Base-by-base conservation (phyloP, 2,888 invertebrate species). In the Vesta saturnalis region DNA sequence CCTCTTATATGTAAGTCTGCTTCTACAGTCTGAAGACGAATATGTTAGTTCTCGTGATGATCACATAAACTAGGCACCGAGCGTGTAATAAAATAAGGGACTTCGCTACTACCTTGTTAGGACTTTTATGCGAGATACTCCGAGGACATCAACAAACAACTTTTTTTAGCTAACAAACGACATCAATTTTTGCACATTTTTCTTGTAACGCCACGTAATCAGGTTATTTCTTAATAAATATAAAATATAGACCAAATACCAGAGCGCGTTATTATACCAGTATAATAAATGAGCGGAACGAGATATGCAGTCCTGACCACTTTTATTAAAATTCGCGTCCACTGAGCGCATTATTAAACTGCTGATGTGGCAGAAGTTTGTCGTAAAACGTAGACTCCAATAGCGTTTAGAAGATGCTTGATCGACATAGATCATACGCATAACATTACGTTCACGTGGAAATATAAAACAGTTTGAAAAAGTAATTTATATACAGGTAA, bases 311-410 rank as follows among this genome's bases (percentile, higher is more conserved):
- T 72, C 67, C 65, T 64, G 72, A 76, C 76, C 74, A 74, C 73
- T 77, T 77, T 78, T 78, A 77, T 78, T 77, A 77, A 77, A 77
- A 77, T 76, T 77, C 73, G 74, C 72, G 74, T 73, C 73, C 74
- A 74, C 72, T 73, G 72, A 71, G 72, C 71, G 64, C 72, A 74
- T 72, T 72, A 67, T 68, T 63, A 71, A 71, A 73, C 74, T 77
- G 79, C 77, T 79, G 78, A 79, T 77, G 79, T 74, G 77, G 77
- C 76, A 77, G 77, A 74, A 75, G 74, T 73, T 69, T 74, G 71
- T 77, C 77, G 74, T 78, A 78, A 78, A 79, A 78, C 73, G 73
- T 55, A 58, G 46, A 56, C 52, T 57, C 52, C 46, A 54, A 61
- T 55, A 61, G 49, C 56, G 22, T 65, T 22, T 12, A 56, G 54